Evolutionary conservation across 2,888 invertebrate genomes (phyloP), one percentile per base, ranked within the genome.

Genomic region (Dynastes grantii): DNA sequence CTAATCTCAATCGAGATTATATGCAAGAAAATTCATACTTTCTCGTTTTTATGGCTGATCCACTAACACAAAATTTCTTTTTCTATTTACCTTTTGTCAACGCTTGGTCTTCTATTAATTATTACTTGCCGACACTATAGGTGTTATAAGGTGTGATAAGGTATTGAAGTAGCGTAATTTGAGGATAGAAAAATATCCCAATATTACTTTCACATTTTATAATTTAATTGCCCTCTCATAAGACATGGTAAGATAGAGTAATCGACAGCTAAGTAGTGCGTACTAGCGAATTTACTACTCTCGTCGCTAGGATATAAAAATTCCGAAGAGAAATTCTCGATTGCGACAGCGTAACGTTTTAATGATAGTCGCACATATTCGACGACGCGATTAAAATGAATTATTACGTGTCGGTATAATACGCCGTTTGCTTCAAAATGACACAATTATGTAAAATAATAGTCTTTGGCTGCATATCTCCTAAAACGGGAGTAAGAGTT

Each of bases 11-110:
- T 58, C 45, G 49, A 61, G 29, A 22, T 45, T 45, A 75, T 61
- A 40, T 40, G 29, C 37, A 73, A 49, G 40, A 63, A 63, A 63
- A 68, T 45, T 49, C 27, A 22, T 73, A 78, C 78, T 78, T 78
- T 78, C 78, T 51, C 78, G 78, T 64, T 78, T 77, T 78, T 78
- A 78, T 40, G 27, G 16, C 45, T 73, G 78, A 73, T 78, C 78
- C 32, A 78, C 78, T 78, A 65, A 78, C 78, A 78, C 71, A 64
- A 78, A 78, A 78, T 73, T 78, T 78, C 71, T 71, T 78, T 71
- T 78, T 64, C 65, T 71, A 63, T 71, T 78, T 78, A 70, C 73
- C 68, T 75, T 61, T 75, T 75, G 73, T 75, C 40, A 61, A 9
- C 8, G 37, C 22, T 13, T 3, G 5, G 6, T 40, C 45, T 13